These are phyloP conservation scores for Dipodomys spectabilis DNA, from an alignment of 2,113 vertebrate species.

Conservation along the genomic window DNA sequence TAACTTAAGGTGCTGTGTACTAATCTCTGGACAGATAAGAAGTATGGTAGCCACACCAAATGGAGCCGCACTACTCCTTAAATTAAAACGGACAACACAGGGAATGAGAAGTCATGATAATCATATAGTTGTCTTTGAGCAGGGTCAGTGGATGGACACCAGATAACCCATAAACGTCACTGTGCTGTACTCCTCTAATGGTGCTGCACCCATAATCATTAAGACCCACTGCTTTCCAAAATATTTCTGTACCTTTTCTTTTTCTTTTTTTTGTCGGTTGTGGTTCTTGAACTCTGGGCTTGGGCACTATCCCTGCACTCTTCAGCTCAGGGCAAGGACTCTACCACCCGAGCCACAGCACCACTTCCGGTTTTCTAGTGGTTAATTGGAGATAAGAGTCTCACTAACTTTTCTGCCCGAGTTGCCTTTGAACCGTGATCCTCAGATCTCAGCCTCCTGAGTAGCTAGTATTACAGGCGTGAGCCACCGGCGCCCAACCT, in stretches of 20 bases:
- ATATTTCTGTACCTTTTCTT: background rate
- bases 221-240: background rate
- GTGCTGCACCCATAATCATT: background rate
- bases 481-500: too few relatives aligned
- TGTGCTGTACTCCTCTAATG: background rate
- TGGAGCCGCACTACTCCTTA: background rate
- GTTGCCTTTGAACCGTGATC: too few relatives aligned
- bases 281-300: too few relatives aligned
- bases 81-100: background rate
- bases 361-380: too few relatives aligned
- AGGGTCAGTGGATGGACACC: background rate
- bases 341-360: too few relatives aligned
- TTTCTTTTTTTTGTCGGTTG: too few relatives aligned
- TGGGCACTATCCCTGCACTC: too few relatives aligned
- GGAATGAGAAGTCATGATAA: background rate
- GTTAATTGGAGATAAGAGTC: too few relatives aligned
- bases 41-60: background rate
- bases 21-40: background rate
- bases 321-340: too few relatives aligned
- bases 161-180: background rate
- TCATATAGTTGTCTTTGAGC: background rate
- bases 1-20: background rate
- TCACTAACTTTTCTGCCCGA: too few relatives aligned
- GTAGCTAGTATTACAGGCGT: too few relatives aligned
- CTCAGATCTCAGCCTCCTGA: too few relatives aligned